phyloP scores from a whole-genome alignment of 2,797 vertebrate species.

The Neosalanx taihuensis region DNA sequence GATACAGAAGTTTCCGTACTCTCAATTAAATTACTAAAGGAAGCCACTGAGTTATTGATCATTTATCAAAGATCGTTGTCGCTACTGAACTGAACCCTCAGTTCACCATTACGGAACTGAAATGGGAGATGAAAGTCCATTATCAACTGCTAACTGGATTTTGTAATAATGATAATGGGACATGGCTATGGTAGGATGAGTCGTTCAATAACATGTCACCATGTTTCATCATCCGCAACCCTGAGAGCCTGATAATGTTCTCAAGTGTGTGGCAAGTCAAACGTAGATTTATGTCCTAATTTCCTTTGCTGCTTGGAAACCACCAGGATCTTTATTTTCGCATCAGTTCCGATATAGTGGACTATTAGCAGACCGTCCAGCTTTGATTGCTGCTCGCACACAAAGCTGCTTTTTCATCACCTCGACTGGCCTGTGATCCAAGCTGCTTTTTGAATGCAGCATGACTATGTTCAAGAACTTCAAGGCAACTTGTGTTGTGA shows the following conservation, averaged over 20 bases:
- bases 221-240: background rate
- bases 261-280: background rate
- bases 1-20: background rate
- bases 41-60: background rate
- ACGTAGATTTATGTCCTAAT: background rate
- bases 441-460: slow-evolving; percentile 24
- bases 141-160: background rate
- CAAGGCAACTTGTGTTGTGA: slow-evolving; percentile 15
- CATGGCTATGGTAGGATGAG: background rate
- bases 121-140: background rate
- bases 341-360: background rate
- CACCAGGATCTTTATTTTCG: background rate
- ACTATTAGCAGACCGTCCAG: no score
- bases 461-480: slow-evolving; percentile 2
- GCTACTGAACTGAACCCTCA: background rate
- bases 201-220: background rate
- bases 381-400: slow-evolving; percentile 5
- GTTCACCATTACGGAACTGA: background rate
- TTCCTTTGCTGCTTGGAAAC: background rate
- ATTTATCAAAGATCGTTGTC: background rate
- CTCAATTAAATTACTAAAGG: background rate
- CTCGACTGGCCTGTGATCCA: background rate
- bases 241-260: background rate
- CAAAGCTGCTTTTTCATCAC: background rate
- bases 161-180: background rate